Evolutionary conservation across 2,888 invertebrate species (phyloP), one percentile per base, ranked within the genome.

Genomic region (Meganola albula): DNA sequence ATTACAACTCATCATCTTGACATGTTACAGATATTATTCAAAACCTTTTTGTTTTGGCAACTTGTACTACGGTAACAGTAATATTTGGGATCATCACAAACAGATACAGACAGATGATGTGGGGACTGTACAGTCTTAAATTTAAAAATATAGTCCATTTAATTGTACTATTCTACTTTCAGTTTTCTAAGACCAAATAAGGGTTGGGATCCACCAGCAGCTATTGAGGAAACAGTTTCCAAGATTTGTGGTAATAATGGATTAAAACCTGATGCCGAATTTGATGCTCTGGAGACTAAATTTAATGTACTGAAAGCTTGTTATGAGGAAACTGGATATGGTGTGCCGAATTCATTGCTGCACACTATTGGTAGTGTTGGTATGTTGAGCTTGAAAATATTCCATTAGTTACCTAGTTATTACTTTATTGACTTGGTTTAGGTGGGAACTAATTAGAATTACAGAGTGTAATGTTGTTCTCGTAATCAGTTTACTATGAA

Each of bases 331-430:
- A 92, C 97, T 40, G 83, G 92, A 4, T 92, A 97, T 68, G 69
- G 88, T 40, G 89, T 98, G 7, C 95, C 97, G 0, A 97, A 95
- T 83, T 94, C 95, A 0, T 71, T 91, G 29, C 74, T 98, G n/a
- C 90, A 91, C 58, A 87, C 88, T 27, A 90, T 98, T 39, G 88
- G 89, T 53, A 92, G 90, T 28, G 87, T 96, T 30, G 90, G 92
- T 91, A 75, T 69, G 85, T 63, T 32, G n/a, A n/a, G n/a, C n/a
- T n/a, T n/a, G n/a, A n/a, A n/a, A n/a, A n/a, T n/a, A n/a, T n/a
- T n/a, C n/a, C n/a, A n/a, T n/a, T n/a, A n/a, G n/a, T n/a, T n/a
- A n/a, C n/a, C n/a, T n/a, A n/a, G n/a, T n/a, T n/a, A n/a, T n/a
- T n/a, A n/a, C n/a, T n/a, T n/a, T n/a, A 22, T 10, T 2, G 10